Evolutionary conservation across 2,113 vertebrate genomes (phyloP).

Genomic region (Ochotona curzoniae): DNA sequence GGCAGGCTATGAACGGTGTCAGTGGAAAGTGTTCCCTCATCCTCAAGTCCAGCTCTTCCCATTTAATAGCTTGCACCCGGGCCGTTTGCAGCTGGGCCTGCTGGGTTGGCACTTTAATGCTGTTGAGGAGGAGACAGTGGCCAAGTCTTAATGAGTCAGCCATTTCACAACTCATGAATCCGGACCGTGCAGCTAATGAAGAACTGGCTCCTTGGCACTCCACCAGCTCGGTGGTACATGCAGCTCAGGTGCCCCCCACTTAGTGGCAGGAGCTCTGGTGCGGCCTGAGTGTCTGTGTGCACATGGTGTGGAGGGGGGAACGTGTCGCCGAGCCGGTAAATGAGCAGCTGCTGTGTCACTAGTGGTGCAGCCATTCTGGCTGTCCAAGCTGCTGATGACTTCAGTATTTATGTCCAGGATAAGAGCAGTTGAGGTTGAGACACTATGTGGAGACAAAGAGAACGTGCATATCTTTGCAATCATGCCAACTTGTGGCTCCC

Average conservation of each 20-base stretch:
- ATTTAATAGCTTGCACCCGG: constrained; percentile 38
- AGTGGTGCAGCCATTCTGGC: neutral
- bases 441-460: neutral
- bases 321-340: neutral
- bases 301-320: neutral
- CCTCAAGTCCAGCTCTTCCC: neutral
- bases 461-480: neutral
- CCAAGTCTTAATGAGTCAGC: constrained; percentile 40
- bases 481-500: neutral
- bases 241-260: neutral
- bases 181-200: neutral
- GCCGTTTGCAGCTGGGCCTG: constrained; percentile 16
- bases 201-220: constrained; percentile 1
- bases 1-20: neutral
- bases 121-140: constrained; percentile 36
- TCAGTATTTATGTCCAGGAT: neutral
- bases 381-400: neutral
- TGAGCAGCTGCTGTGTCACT: neutral
- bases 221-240: neutral
- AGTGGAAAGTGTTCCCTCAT: constrained; percentile 36
- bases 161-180: constrained; percentile 17
- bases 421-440: neutral
- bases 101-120: constrained; percentile 44
- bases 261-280: neutral
- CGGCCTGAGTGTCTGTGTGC: no score